Conservation (phyloP, 1,140 invertebrate species). For the Meloidogyne floridensis region DNA sequence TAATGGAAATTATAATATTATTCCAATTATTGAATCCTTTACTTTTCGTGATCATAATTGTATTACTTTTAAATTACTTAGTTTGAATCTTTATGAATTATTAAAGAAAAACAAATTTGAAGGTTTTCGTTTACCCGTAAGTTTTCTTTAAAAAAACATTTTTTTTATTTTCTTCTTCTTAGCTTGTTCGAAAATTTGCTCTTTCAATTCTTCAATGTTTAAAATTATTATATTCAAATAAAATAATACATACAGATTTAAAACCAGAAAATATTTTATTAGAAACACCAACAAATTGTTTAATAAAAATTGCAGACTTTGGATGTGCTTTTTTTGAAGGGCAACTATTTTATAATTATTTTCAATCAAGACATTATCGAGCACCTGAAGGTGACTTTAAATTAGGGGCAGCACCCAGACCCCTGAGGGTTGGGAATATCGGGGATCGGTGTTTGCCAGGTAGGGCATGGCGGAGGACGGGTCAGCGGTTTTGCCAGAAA, state of each 20-base stretch:
- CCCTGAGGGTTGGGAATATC: too few relatives aligned
- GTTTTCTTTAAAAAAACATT: conserved; percentile 12
- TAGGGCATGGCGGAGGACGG: too few relatives aligned
- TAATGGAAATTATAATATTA: conserved; percentile 95
- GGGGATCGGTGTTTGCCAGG: too few relatives aligned
- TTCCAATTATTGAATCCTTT: conserved; percentile 98
- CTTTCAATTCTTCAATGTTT: conserved; percentile 94
- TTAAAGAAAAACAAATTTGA: conserved; percentile 99
- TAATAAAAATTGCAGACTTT: conserved; percentile 98
- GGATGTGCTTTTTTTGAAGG: conserved; percentile 97
- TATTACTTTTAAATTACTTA: conserved; percentile 97
- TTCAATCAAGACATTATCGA: conserved; percentile 96
- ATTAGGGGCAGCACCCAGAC: too few relatives aligned
- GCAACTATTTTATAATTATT: conserved; percentile 97
- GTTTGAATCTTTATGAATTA: conserved; percentile 96
- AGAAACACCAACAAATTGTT: conserved; percentile 95
- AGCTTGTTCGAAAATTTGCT: conserved; percentile 95
- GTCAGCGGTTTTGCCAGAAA: too few relatives aligned
- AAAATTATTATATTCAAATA: conserved; percentile 89
- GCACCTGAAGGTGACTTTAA: conserved; percentile 87
- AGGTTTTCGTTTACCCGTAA: conserved; percentile 80
- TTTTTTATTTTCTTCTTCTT: too few relatives aligned
- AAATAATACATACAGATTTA: conserved; percentile 99
- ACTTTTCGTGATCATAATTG: conserved; percentile 98
- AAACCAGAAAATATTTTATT: conserved; percentile 92